Evolutionary conservation across 2,888 invertebrate genomes (phyloP).

Genomic region (Tupiocoris notatus): DNA sequence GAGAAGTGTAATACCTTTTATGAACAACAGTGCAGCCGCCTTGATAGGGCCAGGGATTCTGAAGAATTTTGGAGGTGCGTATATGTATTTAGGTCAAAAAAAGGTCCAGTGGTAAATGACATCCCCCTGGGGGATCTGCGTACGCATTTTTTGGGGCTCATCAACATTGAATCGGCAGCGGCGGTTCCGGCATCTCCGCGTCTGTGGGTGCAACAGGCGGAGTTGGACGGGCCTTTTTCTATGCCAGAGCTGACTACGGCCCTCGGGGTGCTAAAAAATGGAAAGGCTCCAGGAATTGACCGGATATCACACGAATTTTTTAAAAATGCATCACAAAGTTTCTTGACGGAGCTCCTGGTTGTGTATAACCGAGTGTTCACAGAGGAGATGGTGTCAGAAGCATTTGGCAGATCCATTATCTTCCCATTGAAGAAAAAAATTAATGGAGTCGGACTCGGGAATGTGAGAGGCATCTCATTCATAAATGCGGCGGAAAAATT

Average conservation of each 20-base stretch:
- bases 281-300: background rate
- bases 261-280: background rate
- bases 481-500: background rate
- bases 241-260: background rate
- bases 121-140: background rate
- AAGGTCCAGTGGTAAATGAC: background rate
- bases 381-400: background rate
- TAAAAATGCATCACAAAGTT: background rate
- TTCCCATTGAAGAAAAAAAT: constrained; percentile 4
- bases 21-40: background rate
- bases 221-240: background rate
- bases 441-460: background rate
- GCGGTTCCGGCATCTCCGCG: background rate
- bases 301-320: background rate
- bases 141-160: background rate
- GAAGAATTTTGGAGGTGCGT: background rate
- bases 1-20: background rate
- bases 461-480: background rate
- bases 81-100: background rate
- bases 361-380: background rate
- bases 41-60: background rate
- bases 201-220: background rate
- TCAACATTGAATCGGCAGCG: background rate
- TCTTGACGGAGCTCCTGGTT: background rate
- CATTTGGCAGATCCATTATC: background rate